Evolutionary conservation across 1,140 invertebrate species (phyloP), one percentile per base, ranked within the genome.

Genomic region (Hylaeus volcanicus): DNA sequence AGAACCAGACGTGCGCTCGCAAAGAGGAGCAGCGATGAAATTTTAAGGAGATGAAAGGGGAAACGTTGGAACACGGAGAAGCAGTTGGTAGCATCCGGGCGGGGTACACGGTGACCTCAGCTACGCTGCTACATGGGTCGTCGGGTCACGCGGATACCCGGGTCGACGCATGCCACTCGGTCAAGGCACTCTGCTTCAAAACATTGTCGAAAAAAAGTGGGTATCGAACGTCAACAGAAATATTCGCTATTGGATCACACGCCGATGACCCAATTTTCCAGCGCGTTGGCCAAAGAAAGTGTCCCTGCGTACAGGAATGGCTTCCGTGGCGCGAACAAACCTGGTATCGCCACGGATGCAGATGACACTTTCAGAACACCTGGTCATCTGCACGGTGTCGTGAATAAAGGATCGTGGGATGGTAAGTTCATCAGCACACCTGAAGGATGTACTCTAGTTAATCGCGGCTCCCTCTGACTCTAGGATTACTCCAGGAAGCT

Each of bases 121-220:
- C 88, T 86, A 78, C 79, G 64, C 73, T 61, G 80, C 79, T 85
- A 86, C 87, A 79, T 82, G 70, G 88, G 88, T 91, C 89, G 88
- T 70, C 86, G 83, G 91, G 90, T 92, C 90, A 91, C 88, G 84
- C 84, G 87, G 86, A 85, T 90, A 86, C 85, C 87, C 85, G 84
- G 90, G 90, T 90, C 89, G 87, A 85, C 84, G 89, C 85, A 88
- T 90, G 90, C 64, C 82, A 84, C 82, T 84, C 86, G 88, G 88
- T 88, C 85, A 86, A 89, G 86, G 78, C 74, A 78, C 77, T 81
- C 80, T 64, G 71, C 58, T 83, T 56, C 74, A 77, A 84, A 88
- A 87, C 61, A 83, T 83, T 82, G 70, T 37, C 80, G 82, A 85
- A 66, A 73, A 26, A 70, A 71, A 83, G 1, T 15, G 56, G 58